Evolutionary conservation across 2,797 vertebrate species (phyloP).

Genomic region (Notamacropus eugenii): DNA sequence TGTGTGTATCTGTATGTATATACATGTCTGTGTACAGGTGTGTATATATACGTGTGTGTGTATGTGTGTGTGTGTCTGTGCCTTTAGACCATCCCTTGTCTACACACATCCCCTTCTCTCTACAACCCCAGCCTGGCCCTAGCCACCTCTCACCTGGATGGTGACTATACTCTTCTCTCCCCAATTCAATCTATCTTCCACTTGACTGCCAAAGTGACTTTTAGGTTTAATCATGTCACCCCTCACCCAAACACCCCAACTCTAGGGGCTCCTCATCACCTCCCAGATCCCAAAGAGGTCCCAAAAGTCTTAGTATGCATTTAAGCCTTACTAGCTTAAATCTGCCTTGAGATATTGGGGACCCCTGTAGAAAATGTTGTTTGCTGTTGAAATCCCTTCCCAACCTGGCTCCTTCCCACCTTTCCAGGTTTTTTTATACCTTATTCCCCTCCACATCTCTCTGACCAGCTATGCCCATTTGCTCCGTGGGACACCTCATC

Average conservation of each 20-base stretch:
- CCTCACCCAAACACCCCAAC: too few relatives aligned
- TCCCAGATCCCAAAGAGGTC: not conserved
- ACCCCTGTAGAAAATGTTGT: not conserved
- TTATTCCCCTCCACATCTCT: not conserved
- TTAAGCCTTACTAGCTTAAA: too few relatives aligned
- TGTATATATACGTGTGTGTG: too few relatives aligned
- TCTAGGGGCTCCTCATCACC: too few relatives aligned
- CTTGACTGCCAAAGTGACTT: not conserved
- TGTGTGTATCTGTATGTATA: not conserved
- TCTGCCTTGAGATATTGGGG: not conserved
- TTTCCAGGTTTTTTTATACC: not conserved
- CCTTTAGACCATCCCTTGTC: not conserved
- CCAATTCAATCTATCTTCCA: not conserved
- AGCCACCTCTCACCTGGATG: too few relatives aligned
- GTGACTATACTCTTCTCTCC: not conserved
- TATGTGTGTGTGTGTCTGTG: too few relatives aligned
- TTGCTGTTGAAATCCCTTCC: too few relatives aligned
- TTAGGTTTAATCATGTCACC: not conserved
- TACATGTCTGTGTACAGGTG: not conserved
- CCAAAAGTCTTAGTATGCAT: not conserved
- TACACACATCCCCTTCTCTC: too few relatives aligned
- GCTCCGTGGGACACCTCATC: too few relatives aligned
- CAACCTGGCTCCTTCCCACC: too few relatives aligned
- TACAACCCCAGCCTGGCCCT: too few relatives aligned
- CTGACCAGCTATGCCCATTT: not conserved